phyloP scores from a whole-genome alignment of 2,888 invertebrate species.

The Caenorhabditis doughertyi region DNA sequence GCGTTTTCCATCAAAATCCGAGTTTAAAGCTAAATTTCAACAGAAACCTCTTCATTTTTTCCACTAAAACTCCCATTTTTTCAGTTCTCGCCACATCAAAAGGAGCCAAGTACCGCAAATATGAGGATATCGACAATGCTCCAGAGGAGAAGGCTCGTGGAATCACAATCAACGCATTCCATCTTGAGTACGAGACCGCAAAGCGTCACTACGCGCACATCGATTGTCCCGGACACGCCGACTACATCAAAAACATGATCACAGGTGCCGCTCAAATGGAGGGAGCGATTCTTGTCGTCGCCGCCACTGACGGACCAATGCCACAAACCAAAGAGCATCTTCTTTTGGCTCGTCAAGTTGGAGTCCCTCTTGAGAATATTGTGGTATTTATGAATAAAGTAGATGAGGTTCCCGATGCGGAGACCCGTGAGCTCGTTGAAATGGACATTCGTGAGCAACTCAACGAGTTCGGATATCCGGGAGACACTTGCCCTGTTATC shows the following conservation, averaged over 20 bases:
- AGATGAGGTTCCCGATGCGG: constrained; percentile 79
- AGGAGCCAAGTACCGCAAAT: constrained; percentile 91
- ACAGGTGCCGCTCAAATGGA: constrained; percentile 99
- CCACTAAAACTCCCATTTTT: constrained; percentile 31
- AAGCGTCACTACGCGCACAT: constrained; percentile 96
- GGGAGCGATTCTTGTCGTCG: constrained; percentile 97
- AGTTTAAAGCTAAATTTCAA: too few species aligned
- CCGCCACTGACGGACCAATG: constrained; percentile 99
- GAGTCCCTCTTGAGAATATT: constrained; percentile 89
- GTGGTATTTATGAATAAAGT: constrained; percentile 95
- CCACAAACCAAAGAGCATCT: constrained; percentile 97
- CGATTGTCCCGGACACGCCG: constrained; percentile 99
- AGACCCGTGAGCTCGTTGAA: constrained; percentile 81
- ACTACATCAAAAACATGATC: constrained; percentile 99
- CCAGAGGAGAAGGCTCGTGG: constrained; percentile 95
- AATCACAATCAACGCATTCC: constrained; percentile 97
- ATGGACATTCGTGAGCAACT: constrained; percentile 86
- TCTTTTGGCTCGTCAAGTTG: constrained; percentile 94
- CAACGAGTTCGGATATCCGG: constrained; percentile 96
- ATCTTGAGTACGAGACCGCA: constrained; percentile 95
- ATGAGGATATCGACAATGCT: constrained; percentile 96
- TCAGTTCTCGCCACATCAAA: constrained; percentile 89
- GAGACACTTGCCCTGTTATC: constrained; percentile 89
- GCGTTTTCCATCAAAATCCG: too few species aligned
- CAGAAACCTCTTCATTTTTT: too few species aligned